Conservation (phyloP, 2,888 invertebrate genomes). For the Brachyopa scutellaris region DNA sequence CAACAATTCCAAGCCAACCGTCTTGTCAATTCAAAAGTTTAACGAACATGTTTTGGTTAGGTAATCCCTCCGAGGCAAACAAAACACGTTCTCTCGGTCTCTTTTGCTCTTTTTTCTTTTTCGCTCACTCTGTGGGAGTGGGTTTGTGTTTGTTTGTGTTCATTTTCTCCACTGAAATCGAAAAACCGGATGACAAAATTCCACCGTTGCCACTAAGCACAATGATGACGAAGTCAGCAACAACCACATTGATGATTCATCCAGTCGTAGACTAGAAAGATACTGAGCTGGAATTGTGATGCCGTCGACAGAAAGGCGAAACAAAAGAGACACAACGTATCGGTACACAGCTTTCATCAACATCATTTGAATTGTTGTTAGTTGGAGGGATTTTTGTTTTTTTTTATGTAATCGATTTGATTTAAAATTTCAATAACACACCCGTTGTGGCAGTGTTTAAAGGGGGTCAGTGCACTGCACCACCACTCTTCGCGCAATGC, state of each 20-base stretch:
- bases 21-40: conserved; percentile 4
- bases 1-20: background rate
- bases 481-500: background rate
- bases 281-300: conserved; percentile 38
- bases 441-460: background rate
- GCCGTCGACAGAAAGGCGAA: conserved; percentile 39
- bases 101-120: background rate
- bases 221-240: conserved; percentile 49
- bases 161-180: conserved; percentile 33
- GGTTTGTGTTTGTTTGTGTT: conserved; percentile 17
- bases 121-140: background rate
- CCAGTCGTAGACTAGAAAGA: conserved; percentile 29
- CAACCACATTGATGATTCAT: conserved; percentile 45
- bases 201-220: conserved; percentile 36
- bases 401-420: conserved; percentile 17
- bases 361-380: conserved; percentile 4
- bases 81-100: conserved; percentile 18
- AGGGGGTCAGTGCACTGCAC: conserved; percentile 24
- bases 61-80: conserved; percentile 13
- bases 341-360: conserved; percentile 19
- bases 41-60: conserved; percentile 22
- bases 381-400: background rate
- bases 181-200: conserved; percentile 49
- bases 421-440: conserved; percentile 10
- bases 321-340: conserved; percentile 32